A percentile compares a stretch with the other conserved stretches of the same genome.
phyloP scores from a whole-genome alignment of 2,888 invertebrate genomes.

The Drosophila acutilabella region DNA sequence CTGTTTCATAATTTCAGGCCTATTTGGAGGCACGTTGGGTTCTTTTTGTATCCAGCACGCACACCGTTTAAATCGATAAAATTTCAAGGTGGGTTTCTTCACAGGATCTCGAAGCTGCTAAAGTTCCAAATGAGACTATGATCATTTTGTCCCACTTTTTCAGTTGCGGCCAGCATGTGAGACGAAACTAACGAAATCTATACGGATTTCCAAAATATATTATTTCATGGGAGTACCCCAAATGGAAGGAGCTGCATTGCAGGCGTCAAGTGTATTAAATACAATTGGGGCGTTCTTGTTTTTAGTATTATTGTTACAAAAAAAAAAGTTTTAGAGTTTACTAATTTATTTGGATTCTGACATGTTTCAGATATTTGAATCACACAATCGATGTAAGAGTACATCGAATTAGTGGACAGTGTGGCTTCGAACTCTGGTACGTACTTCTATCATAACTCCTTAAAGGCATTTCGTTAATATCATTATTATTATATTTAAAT shows the following conservation, averaged over 20 bases:
- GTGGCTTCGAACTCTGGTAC: constrained; percentile 51
- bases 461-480: constrained; percentile 25
- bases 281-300: constrained; percentile 25
- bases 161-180: constrained; percentile 53
- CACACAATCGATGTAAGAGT: constrained; percentile 40
- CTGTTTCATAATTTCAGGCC: constrained; percentile 60
- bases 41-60: constrained; percentile 54
- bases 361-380: constrained; percentile 56
- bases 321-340: constrained; percentile 32
- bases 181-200: constrained; percentile 48
- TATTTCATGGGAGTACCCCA: constrained; percentile 35
- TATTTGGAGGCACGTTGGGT: constrained; percentile 57
- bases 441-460: constrained; percentile 70
- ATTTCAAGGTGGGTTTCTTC: constrained; percentile 59
- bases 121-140: constrained; percentile 58
- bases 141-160: constrained; percentile 67
- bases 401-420: constrained; percentile 51
- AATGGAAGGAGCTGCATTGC: constrained; percentile 45
- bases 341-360: constrained; percentile 61
- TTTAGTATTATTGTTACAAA: constrained; percentile 14
- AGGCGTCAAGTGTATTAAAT: constrained; percentile 43
- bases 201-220: constrained; percentile 41
- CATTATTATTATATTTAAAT: constrained; percentile 17
- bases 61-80: constrained; percentile 23
- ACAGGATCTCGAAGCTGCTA: constrained; percentile 31